Percentiles rank a stretch among this genome's conserved stretches.
phyloP scores from a whole-genome alignment of 2,888 invertebrate genomes.

The Cantharis nigra region DNA sequence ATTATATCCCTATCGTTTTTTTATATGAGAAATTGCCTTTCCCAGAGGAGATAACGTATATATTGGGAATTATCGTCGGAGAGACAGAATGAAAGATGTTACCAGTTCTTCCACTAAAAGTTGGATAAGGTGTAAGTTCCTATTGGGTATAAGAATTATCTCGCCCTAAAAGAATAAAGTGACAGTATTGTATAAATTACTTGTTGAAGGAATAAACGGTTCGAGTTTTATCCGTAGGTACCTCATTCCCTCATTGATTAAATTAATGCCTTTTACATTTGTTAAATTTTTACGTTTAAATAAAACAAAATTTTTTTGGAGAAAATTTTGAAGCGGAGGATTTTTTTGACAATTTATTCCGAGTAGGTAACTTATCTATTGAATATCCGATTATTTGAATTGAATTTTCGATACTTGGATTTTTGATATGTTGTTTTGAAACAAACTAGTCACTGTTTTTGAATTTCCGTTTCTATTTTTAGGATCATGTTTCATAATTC shows the following conservation, averaged over 20 bases:
- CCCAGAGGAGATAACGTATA: constrained; percentile 24
- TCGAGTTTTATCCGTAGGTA: neutral
- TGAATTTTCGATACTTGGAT: neutral
- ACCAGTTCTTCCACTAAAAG: constrained; percentile 16
- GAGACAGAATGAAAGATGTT: constrained; percentile 26
- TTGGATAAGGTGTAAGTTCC: constrained; percentile 19
- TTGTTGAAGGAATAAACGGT: constrained; percentile 13
- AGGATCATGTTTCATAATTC: neutral
- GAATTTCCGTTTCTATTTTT: neutral
- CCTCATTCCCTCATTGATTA: neutral
- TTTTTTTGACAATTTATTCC: neutral
- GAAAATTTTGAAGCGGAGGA: neutral
- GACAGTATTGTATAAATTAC: constrained; percentile 22
- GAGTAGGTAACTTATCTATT: neutral
- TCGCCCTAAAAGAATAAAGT: constrained; percentile 8
- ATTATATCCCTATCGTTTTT: constrained; percentile 20
- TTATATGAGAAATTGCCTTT: constrained; percentile 23
- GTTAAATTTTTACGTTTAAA: neutral
- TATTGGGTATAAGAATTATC: constrained; percentile 11
- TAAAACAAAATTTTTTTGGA: neutral
- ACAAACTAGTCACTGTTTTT: neutral
- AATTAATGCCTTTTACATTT: neutral
- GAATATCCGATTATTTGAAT: neutral
- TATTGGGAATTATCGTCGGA: constrained; percentile 23
- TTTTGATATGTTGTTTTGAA: neutral